Conservation (phyloP, 2,888 invertebrate genomes). For the Hyppa rectilinea region DNA sequence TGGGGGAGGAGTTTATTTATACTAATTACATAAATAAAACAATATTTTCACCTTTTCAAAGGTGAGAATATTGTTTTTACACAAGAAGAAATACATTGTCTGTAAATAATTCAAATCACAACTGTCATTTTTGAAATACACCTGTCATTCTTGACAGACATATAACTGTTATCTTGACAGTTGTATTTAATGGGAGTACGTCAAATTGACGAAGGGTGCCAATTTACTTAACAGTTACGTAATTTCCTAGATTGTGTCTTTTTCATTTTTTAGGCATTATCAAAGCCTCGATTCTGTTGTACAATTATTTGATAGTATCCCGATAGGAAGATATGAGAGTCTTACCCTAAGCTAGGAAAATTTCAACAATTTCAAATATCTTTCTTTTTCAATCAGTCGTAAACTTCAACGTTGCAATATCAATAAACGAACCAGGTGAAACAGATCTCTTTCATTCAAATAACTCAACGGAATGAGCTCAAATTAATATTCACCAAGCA, state of each 20-base stretch:
- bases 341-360: not conserved
- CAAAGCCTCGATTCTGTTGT: not conserved
- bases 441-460: conserved; percentile 40
- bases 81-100: not conserved
- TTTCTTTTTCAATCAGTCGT: not conserved
- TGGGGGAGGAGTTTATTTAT: not conserved
- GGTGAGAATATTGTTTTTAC: not conserved
- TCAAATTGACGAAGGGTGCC: not conserved
- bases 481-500: conserved; percentile 62
- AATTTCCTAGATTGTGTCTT: not conserved
- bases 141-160: too few species aligned
- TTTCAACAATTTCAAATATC: not conserved
- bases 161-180: too few species aligned
- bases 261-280: not conserved
- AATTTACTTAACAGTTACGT: not conserved
- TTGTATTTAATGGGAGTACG: not conserved
- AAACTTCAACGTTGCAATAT: conserved; percentile 25
- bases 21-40: too few species aligned
- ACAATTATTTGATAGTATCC: too few species aligned
- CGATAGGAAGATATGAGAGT: not conserved
- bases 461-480: conserved; percentile 32
- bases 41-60: too few species aligned
- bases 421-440: conserved; percentile 38
- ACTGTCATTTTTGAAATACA: too few species aligned
- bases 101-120: too few species aligned